These are phyloP conservation scores for Vollenhovia emeryi DNA, from an alignment of 1,140 invertebrate species.

Conservation along the genomic window DNA sequence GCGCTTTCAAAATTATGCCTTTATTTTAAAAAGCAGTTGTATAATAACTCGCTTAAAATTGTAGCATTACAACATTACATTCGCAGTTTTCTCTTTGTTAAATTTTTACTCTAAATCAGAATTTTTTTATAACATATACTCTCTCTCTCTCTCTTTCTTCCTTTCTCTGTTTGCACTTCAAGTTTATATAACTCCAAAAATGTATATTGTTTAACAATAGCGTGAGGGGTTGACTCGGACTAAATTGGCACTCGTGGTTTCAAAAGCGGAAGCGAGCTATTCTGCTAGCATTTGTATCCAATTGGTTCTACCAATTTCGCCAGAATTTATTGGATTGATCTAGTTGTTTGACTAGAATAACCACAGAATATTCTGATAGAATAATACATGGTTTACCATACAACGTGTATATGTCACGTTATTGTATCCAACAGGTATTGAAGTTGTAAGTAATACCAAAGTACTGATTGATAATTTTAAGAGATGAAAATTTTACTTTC, in stretches of 20 bases:
- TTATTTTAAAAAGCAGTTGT: neutral
- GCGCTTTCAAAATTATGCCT: neutral
- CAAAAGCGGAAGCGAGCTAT: constrained; percentile 50
- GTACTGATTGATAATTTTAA: neutral
- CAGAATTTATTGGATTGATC: constrained; percentile 52
- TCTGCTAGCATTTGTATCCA: constrained; percentile 27
- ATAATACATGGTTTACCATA: constrained; percentile 51
- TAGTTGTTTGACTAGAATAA: constrained; percentile 52
- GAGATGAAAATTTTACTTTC: neutral
- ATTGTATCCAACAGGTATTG: constrained; percentile 7
- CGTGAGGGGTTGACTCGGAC: neutral
- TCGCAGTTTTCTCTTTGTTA: neutral
- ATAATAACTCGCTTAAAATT: neutral
- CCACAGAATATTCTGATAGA: constrained; percentile 44
- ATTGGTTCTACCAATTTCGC: constrained; percentile 48
- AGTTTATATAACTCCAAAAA: constrained; percentile 35
- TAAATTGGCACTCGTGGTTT: constrained; percentile 50
- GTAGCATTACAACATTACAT: too few species aligned
- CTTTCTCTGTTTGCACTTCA: neutral
- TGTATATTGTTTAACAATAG: constrained; percentile 39
- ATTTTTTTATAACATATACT: too few species aligned
- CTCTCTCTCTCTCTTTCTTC: too few species aligned
- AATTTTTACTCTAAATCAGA: neutral
- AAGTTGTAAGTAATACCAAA: neutral
- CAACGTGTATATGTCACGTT: neutral